These are phyloP conservation scores for Prionailurus bengalensis DNA, from an alignment of 2,113 vertebrate species.

Conservation along the genomic window DNA sequence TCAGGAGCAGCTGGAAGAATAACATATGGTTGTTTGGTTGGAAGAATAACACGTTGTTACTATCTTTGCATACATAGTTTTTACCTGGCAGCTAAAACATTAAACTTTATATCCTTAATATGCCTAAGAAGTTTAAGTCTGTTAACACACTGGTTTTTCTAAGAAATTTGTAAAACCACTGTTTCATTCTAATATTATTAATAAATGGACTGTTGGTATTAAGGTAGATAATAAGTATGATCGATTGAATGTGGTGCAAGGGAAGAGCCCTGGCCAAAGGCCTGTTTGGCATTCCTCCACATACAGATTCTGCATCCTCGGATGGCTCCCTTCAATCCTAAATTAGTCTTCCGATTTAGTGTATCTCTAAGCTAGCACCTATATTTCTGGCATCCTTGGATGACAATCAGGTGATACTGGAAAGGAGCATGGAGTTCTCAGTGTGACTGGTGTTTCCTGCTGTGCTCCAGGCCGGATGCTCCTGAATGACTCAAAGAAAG, in stretches of 20 bases:
- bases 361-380: not conserved
- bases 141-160: conserved; percentile 27
- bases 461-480: conserved; percentile 93
- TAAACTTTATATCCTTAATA: not conserved
- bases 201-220: not conserved
- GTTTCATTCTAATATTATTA: conserved; percentile 47
- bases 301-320: not conserved
- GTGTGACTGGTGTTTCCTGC: conserved; percentile 30
- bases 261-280: not conserved
- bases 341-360: not conserved
- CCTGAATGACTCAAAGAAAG: conserved; percentile 97
- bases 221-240: not conserved
- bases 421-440: not conserved
- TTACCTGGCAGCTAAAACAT: conserved; percentile 8
- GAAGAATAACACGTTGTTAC: not conserved
- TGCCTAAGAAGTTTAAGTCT: conserved; percentile 49
- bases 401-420: not conserved
- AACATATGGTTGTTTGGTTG: not conserved
- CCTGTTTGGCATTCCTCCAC: not conserved
- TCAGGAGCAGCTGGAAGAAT: not conserved
- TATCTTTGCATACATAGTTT: not conserved
- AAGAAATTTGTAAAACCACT: conserved; percentile 48
- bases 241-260: not conserved
- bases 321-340: not conserved
- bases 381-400: not conserved